phyloP scores from a whole-genome alignment of 2,888 invertebrate genomes.

The Ypsolopha sequella region DNA sequence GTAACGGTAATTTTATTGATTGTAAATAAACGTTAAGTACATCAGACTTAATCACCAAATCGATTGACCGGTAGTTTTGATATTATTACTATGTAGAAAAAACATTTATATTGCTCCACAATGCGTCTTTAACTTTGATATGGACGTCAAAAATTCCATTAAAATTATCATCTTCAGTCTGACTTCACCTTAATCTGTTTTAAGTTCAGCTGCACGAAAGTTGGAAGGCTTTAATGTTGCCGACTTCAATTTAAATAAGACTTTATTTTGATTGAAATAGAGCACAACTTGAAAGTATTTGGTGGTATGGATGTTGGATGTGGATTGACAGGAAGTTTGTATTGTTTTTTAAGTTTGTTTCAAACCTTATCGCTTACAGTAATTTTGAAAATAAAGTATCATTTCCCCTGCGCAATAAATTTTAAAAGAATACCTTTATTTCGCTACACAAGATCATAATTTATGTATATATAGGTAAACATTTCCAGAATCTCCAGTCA shows the following conservation, averaged over 20 bases:
- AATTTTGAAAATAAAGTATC: too few species aligned
- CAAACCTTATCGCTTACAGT: too few species aligned
- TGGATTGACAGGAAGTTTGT: too few species aligned
- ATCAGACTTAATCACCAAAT: background rate
- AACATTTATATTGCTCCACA: slow-evolving; percentile 2
- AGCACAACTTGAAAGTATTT: too few species aligned
- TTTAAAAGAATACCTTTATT: too few species aligned
- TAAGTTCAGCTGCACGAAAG: slow-evolving; percentile 17
- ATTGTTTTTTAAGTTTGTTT: too few species aligned
- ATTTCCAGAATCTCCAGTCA: too few species aligned
- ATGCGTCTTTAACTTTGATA: slow-evolving; percentile 26
- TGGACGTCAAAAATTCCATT: slow-evolving; percentile 41
- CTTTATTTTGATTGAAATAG: background rate
- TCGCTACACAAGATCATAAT: too few species aligned
- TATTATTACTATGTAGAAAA: background rate
- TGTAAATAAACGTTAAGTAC: background rate
- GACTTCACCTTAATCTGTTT: slow-evolving; percentile 51
- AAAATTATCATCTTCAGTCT: slow-evolving; percentile 39
- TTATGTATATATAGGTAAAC: too few species aligned
- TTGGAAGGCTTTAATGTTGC: background rate
- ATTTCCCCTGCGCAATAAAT: too few species aligned
- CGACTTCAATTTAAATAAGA: background rate
- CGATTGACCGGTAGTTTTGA: background rate
- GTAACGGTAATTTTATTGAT: too few species aligned
- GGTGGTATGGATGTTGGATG: too few species aligned